phyloP scores from a whole-genome alignment of 1,140 invertebrate species.

The Cherax destructor region DNA sequence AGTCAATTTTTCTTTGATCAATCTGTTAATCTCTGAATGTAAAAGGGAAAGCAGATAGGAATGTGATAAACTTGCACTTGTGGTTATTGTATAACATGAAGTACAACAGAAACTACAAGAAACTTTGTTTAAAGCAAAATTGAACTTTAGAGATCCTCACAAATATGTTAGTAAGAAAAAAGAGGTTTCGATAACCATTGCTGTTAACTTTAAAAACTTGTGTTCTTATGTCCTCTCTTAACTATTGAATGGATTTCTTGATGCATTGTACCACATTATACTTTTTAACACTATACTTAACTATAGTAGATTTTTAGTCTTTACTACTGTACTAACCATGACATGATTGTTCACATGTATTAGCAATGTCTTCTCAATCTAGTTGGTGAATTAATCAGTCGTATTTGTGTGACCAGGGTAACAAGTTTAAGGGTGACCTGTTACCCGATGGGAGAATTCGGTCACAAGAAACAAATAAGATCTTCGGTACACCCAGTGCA shows the following conservation, averaged over 20 bases:
- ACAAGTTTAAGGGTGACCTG: slow-evolving; percentile 91
- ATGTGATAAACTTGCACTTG: too few relatives aligned
- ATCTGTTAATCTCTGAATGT: too few relatives aligned
- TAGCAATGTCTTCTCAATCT: neutral
- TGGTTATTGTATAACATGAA: too few relatives aligned
- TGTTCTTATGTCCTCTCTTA: too few relatives aligned
- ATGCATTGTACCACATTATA: neutral
- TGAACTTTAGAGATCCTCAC: too few relatives aligned
- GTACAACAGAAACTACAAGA: too few relatives aligned
- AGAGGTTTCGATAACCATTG: too few relatives aligned
- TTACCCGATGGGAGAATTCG: slow-evolving; percentile 90
- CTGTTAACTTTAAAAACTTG: too few relatives aligned
- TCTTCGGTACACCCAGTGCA: slow-evolving; percentile 92
- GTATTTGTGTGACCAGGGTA: slow-evolving; percentile 80
- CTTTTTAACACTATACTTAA: neutral
- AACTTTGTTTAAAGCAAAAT: too few relatives aligned
- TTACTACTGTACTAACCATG: neutral
- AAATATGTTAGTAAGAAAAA: too few relatives aligned
- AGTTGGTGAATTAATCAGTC: neutral
- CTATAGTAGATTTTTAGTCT: neutral
- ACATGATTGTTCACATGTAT: neutral
- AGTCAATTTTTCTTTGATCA: too few relatives aligned
- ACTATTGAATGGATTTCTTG: neutral
- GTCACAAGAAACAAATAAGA: slow-evolving; percentile 89
- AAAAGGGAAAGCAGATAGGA: too few relatives aligned